A percentile compares a stretch with the other conserved stretches of the same genome.
Conservation (phyloP, 2,797 vertebrate genomes). For the Rachycentron canadum region DNA sequence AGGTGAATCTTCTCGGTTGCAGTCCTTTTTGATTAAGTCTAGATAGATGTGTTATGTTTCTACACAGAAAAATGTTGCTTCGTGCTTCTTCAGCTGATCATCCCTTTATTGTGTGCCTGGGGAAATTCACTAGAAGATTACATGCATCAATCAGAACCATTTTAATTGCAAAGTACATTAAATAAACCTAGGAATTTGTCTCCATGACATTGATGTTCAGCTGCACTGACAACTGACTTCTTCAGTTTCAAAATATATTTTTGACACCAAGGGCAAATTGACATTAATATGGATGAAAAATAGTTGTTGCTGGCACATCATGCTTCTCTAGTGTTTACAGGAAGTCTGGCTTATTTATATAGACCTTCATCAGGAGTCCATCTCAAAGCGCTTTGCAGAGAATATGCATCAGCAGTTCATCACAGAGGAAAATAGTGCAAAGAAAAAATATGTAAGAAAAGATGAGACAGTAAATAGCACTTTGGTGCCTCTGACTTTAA, state of each 20-base stretch:
- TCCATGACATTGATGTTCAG: neutral
- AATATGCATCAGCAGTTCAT: slow-evolving; percentile 48
- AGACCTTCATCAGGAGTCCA: slow-evolving; percentile 43
- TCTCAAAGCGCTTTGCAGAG: slow-evolving; percentile 49
- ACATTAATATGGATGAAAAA: slow-evolving; percentile 32
- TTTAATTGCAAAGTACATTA: slow-evolving; percentile 29
- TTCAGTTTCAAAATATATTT: slow-evolving; percentile 11
- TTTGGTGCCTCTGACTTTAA: slow-evolving; percentile 19
- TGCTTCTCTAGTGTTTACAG: slow-evolving; percentile 24
- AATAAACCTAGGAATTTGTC: slow-evolving; percentile 13
- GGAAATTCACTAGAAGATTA: slow-evolving; percentile 14
- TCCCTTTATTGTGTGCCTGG: neutral
- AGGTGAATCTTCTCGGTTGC: slow-evolving; percentile 4
- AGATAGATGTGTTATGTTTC: slow-evolving; percentile 1
- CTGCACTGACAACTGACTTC: slow-evolving; percentile 2
- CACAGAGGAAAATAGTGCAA: slow-evolving; percentile 34
- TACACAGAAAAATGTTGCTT: slow-evolving; percentile 12
- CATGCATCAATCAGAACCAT: slow-evolving; percentile 24
- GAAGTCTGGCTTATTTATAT: slow-evolving; percentile 50
- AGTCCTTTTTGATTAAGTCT: slow-evolving; percentile 22
- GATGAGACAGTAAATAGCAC: slow-evolving; percentile 16
- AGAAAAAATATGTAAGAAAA: slow-evolving; percentile 29
- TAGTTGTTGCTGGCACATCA: neutral
- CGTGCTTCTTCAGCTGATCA: slow-evolving; percentile 29
- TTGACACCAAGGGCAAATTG: slow-evolving; percentile 9